Base-by-base conservation (phyloP, 2,113 vertebrate genomes). In the Gopherus evgoodei region DNA sequence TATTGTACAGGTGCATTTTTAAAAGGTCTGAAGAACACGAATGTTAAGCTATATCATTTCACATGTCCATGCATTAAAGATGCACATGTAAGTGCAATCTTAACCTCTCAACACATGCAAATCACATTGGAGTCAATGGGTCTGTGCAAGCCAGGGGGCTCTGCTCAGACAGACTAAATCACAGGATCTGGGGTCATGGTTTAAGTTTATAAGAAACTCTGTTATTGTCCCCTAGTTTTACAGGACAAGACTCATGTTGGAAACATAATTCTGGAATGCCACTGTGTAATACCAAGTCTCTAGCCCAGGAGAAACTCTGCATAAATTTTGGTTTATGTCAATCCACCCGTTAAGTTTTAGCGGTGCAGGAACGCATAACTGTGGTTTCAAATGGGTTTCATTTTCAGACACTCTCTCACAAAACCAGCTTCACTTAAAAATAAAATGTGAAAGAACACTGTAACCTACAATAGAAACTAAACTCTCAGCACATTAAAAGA, bases 201-300 rank as follows among this genome's bases (percentile, higher is more conserved):
- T 6, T 84, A 69, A 8, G 53, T 84, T 38, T 1, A 83, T 84
- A 84, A 79, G 78, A 84, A 11, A 3, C 12, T 19, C 72, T 0
- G 0, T 1, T 0, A 35, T 4, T 42, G 7, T 52, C 59, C 4
- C 1, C 54, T 44, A 6, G 1, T 7, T 47, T 75, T 1, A 69
- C 42, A 12, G 38, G 25, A 27, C 8, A 14, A 44, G 57, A 27
- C 17, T 31, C 4, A 27, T 49, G n/a, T 27, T 25, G 22, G n/a
- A 88, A 47, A 76, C 22, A 76, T 25, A 47, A 76, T 47, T 25
- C 75, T 27, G 81, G 31, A 44, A 78, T 13, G 19, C 35, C 16
- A 25, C 35, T 90, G 75, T 14, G 24, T 54, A 84, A 52, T 21
- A 75, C 29, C 2, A 0, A 0, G 31, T 3, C 88, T 69, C 50